These are phyloP conservation scores for Mustela lutreola DNA, from an alignment of 2,113 vertebrate genomes.

Conservation along the genomic window DNA sequence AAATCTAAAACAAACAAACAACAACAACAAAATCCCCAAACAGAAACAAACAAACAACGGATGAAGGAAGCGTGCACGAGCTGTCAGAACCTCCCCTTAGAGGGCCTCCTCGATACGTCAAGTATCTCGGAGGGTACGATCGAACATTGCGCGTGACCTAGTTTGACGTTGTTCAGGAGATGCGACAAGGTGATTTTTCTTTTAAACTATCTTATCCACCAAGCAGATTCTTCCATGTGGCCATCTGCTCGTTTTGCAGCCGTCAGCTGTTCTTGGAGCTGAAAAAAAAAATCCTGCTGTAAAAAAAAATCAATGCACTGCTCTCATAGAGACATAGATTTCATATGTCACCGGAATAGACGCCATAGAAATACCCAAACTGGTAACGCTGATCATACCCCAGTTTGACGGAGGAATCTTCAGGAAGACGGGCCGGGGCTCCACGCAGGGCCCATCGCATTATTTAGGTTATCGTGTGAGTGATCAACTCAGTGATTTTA, in stretches of 20 bases:
- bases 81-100: background rate
- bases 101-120: background rate
- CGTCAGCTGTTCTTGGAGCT: constrained; percentile 56
- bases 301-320: constrained; percentile 61
- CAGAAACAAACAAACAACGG: background rate
- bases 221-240: background rate
- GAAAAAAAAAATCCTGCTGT: background rate
- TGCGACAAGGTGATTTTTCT: constrained; percentile 34
- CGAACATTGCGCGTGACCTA: background rate
- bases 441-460: background rate
- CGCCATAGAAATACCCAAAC: background rate
- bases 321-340: constrained; percentile 10
- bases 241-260: constrained; percentile 28
- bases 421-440: background rate
- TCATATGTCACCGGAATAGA: background rate
- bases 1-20: background rate
- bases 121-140: background rate
- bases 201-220: constrained; percentile 52
- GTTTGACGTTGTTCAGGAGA: background rate
- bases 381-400: background rate
- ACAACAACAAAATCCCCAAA: background rate
- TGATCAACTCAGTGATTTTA: background rate
- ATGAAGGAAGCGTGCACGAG: background rate
- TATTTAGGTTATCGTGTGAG: background rate
- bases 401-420: background rate